A percentile compares a stretch with the other conserved stretches of the same genome.
Conservation (phyloP, 2,113 vertebrate species). For the Mobula hypostoma region DNA sequence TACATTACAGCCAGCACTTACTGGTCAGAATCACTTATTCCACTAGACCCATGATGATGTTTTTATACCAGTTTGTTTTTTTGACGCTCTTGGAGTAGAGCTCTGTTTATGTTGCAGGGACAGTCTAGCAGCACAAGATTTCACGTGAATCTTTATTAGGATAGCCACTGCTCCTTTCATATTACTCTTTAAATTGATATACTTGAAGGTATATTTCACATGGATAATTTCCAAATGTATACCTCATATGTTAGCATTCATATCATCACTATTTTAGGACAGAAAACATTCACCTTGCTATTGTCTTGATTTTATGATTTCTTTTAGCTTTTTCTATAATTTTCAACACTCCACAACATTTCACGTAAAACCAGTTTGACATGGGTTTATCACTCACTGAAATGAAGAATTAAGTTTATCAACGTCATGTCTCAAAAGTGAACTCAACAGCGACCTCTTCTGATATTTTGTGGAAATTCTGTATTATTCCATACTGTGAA, state of each 20-base stretch:
- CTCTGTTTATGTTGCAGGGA: not conserved
- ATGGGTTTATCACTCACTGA: not conserved
- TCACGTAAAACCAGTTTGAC: not conserved
- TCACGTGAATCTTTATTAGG: not conserved
- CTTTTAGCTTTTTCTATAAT: not conserved
- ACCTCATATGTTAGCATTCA: not conserved
- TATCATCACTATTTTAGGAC: not conserved
- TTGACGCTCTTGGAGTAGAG: not conserved
- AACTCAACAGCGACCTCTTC: conserved; percentile 15
- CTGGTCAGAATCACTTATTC: not conserved
- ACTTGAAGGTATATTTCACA: conserved; percentile 11
- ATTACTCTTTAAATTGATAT: conserved; percentile 9
- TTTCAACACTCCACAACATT: not conserved
- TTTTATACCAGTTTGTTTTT: not conserved
- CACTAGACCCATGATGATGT: not conserved
- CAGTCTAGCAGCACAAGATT: not conserved
- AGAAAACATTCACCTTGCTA: not conserved
- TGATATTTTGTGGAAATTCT: not conserved
- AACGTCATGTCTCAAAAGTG: too few species aligned
- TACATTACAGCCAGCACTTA: too few species aligned
- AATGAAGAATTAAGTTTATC: too few species aligned
- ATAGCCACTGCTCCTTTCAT: conserved; percentile 14
- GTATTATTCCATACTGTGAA: not conserved
- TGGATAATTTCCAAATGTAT: not conserved
- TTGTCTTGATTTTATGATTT: not conserved